A percentile compares a stretch with the other conserved stretches of the same genome.
phyloP scores from a whole-genome alignment of 2,888 invertebrate genomes.

The Eupeodes latifasciatus region DNA sequence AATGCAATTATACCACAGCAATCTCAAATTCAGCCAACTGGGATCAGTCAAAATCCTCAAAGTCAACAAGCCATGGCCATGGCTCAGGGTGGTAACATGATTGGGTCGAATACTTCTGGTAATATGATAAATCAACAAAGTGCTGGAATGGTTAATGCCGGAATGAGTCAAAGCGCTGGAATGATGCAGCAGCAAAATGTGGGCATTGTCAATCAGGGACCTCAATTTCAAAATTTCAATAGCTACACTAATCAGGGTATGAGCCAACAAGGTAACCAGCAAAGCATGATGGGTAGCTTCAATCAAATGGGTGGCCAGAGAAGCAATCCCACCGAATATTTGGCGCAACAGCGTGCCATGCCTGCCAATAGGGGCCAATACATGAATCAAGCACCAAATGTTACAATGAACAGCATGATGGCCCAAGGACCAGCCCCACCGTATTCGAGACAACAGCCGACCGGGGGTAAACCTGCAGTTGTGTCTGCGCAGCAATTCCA shows the following conservation, averaged over 20 bases:
- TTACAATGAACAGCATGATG: constrained; percentile 89
- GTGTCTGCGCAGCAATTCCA: constrained; percentile 82
- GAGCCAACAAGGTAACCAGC: constrained; percentile 82
- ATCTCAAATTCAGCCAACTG: constrained; percentile 72
- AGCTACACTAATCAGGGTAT: constrained; percentile 86
- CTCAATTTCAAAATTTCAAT: constrained; percentile 86
- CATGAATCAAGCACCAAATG: constrained; percentile 90
- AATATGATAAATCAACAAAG: constrained; percentile 78
- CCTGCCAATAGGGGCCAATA: constrained; percentile 83
- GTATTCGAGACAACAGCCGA: constrained; percentile 87
- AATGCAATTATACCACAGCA: constrained; percentile 77
- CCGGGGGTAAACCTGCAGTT: constrained; percentile 82
- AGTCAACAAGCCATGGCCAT: constrained; percentile 80
- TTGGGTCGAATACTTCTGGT: constrained; percentile 78
- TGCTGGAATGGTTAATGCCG: constrained; percentile 79
- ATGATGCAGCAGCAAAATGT: constrained; percentile 82
- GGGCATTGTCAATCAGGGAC: constrained; percentile 83
- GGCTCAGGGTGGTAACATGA: constrained; percentile 81
- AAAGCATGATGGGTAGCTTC: constrained; percentile 83
- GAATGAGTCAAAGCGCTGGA: constrained; percentile 76
- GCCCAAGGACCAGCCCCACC: constrained; percentile 90
- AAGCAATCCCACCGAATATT: constrained; percentile 82
- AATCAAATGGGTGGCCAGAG: constrained; percentile 83
- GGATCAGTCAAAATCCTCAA: constrained; percentile 81
- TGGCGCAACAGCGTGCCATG: constrained; percentile 81